These are phyloP conservation scores for Paramormyrops kingsleyae DNA, from an alignment of 2,113 vertebrate genomes.

Conservation along the genomic window DNA sequence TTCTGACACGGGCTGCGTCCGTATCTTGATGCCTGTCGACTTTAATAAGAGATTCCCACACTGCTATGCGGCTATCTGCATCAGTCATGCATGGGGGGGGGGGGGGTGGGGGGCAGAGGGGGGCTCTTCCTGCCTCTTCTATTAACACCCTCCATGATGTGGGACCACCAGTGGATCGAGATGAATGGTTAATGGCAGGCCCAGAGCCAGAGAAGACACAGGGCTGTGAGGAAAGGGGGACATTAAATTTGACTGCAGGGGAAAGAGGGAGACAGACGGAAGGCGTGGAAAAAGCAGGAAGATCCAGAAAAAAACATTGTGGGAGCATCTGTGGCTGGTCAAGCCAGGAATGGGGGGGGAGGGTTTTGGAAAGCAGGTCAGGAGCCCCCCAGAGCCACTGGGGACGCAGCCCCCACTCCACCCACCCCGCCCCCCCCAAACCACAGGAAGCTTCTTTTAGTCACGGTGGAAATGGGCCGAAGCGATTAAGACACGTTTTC, in stretches of 20 bases:
- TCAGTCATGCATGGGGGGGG: neutral
- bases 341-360: neutral
- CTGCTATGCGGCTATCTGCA: constrained; percentile 54
- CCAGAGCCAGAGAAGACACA: neutral
- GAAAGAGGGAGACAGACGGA: neutral
- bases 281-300: neutral
- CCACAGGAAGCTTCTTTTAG: constrained; percentile 3
- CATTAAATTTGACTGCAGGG: neutral
- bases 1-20: constrained; percentile 54
- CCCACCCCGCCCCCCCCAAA: neutral
- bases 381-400: neutral
- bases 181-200: constrained; percentile 1
- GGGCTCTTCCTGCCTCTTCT: constrained; percentile 4
- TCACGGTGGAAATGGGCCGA: neutral
- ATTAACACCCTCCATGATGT: constrained; percentile 44
- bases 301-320: neutral
- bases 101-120: neutral
- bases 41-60: constrained; percentile 61
- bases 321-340: neutral
- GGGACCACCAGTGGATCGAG: constrained; percentile 32
- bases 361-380: neutral
- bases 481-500: neutral
- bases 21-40: constrained; percentile 55
- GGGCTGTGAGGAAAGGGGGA: neutral
- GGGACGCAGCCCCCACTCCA: neutral